phyloP scores from a whole-genome alignment of 1,140 invertebrate genomes.

The Drosophila watanabei region DNA sequence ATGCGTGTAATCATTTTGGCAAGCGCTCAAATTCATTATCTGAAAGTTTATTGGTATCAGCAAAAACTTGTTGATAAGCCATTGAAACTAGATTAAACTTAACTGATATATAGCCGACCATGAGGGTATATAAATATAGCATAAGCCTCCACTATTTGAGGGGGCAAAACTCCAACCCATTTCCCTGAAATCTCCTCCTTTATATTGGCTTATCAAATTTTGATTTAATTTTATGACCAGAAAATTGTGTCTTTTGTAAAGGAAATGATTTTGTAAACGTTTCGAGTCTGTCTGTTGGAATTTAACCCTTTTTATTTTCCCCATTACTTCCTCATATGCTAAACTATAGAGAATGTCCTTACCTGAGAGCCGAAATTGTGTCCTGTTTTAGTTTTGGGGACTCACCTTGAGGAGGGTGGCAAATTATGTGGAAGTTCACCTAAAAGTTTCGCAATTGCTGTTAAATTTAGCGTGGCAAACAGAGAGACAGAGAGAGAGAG shows the following conservation, averaged over 20 bases:
- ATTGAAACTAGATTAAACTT: slow-evolving; percentile 26
- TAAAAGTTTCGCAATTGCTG: slow-evolving; percentile 81
- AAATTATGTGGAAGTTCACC: slow-evolving; percentile 71
- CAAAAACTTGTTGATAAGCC: slow-evolving; percentile 24
- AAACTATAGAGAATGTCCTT: slow-evolving; percentile 11
- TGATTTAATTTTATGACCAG: slow-evolving; percentile 53
- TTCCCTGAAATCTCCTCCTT: background rate
- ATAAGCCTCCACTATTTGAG: background rate
- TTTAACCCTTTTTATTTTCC: background rate
- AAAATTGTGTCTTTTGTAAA: slow-evolving; percentile 46
- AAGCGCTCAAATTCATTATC: slow-evolving; percentile 44
- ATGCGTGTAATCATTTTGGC: slow-evolving; percentile 41
- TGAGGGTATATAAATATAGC: slow-evolving; percentile 20
- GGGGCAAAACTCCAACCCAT: background rate
- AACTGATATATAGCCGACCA: slow-evolving; percentile 8
- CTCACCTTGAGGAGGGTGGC: slow-evolving; percentile 28
- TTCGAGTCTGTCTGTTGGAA: slow-evolving; percentile 9
- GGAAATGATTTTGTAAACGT: slow-evolving; percentile 51
- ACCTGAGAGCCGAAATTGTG: slow-evolving; percentile 4
- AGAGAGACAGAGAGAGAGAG: slow-evolving; percentile 19
- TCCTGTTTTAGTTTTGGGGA: slow-evolving; percentile 13
- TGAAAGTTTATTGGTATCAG: slow-evolving; percentile 19
- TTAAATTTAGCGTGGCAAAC: slow-evolving; percentile 75
- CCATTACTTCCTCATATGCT: slow-evolving; percentile 20
- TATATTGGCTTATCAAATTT: slow-evolving; percentile 35